phyloP scores from a whole-genome alignment of 2,888 invertebrate species.

The Graphium colonna region DNA sequence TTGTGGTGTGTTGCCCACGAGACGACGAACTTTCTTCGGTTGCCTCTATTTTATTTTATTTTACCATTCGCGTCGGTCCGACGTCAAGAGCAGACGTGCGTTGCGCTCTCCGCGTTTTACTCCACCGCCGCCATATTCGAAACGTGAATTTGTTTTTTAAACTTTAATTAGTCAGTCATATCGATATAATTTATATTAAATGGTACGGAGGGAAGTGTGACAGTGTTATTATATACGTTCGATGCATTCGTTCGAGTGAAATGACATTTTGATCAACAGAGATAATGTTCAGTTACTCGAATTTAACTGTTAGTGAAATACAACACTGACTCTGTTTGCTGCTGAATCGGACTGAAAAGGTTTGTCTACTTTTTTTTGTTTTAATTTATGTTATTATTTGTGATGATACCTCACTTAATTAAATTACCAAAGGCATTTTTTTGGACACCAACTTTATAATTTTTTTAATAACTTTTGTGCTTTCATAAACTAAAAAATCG shows the following conservation, averaged over 20 bases:
- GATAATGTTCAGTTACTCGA: constrained; percentile 59
- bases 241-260: constrained; percentile 48
- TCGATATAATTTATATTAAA: constrained; percentile 33
- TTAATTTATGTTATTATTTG: too few relatives aligned
- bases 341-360: constrained; percentile 30
- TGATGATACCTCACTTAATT: too few relatives aligned
- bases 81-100: constrained; percentile 58
- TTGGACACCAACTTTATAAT: too few relatives aligned
- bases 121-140: constrained; percentile 46
- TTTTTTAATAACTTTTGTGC: too few relatives aligned
- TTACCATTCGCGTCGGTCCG: constrained; percentile 60
- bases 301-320: constrained; percentile 44
- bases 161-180: constrained; percentile 41
- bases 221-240: constrained; percentile 34
- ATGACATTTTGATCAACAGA: constrained; percentile 50
- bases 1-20: constrained; percentile 35
- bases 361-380: constrained; percentile 26
- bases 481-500: too few relatives aligned
- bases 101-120: constrained; percentile 31
- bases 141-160: constrained; percentile 54
- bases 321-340: constrained; percentile 30
- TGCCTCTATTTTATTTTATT: constrained; percentile 47
- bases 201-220: constrained; percentile 44
- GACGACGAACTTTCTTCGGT: constrained; percentile 68
- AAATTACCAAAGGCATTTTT: too few relatives aligned